phyloP scores from a whole-genome alignment of 2,797 vertebrate genomes.

The Gymnoscopelus braueri region DNA sequence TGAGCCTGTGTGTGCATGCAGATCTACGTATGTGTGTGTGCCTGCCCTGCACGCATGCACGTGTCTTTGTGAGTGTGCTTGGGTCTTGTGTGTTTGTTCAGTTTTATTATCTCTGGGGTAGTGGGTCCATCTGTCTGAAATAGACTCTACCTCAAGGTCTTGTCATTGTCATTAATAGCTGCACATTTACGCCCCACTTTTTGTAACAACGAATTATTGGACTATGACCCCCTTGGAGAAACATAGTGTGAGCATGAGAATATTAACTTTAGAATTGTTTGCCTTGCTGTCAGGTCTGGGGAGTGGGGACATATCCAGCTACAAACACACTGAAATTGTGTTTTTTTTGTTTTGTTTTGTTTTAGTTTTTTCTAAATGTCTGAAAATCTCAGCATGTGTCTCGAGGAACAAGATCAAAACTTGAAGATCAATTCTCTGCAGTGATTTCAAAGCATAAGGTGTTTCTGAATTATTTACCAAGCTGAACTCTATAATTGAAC shows the following conservation, averaged over 20 bases:
- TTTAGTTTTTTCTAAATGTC: no score
- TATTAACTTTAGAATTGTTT: conserved; percentile 27
- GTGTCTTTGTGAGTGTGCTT: conserved; percentile 18
- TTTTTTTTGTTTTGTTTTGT: background rate
- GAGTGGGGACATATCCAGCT: background rate
- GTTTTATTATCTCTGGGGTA: conserved; percentile 54
- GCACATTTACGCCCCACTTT: conserved; percentile 32
- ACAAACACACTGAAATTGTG: background rate
- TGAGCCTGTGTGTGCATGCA: conserved; percentile 28
- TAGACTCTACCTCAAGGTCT: conserved; percentile 20
- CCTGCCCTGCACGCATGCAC: conserved; percentile 5
- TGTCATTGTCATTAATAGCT: conserved; percentile 32
- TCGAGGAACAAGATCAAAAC: conserved; percentile 18
- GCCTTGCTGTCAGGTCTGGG: background rate
- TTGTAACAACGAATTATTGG: conserved; percentile 17
- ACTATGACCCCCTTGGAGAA: conserved; percentile 23
- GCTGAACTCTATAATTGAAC: conserved; percentile 24
- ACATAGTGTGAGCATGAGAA: background rate
- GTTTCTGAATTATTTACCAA: conserved; percentile 41
- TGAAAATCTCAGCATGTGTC: conserved; percentile 2
- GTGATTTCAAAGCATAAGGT: conserved; percentile 26
- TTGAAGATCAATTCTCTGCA: conserved; percentile 22
- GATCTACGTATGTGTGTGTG: background rate
- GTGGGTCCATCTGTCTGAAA: conserved; percentile 68
- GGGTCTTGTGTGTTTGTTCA: conserved; percentile 19